These are phyloP conservation scores for Isurus oxyrinchus DNA, from an alignment of 2,113 vertebrate genomes.

Conservation along the genomic window DNA sequence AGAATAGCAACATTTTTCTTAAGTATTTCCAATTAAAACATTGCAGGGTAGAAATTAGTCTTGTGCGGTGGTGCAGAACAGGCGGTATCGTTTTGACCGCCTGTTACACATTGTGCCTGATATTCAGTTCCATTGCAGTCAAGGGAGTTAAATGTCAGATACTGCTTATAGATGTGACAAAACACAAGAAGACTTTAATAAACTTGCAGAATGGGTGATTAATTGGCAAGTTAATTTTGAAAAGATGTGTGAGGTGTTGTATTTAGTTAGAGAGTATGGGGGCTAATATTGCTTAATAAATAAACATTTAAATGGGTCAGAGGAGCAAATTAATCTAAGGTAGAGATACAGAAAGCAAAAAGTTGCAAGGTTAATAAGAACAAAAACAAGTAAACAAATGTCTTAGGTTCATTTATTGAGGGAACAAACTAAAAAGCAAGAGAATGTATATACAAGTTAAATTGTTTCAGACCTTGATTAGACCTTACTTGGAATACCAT, in stretches of 20 bases:
- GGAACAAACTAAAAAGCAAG: not conserved
- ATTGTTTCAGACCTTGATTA: not conserved
- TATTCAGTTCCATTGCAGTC: no score
- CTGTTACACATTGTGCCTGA: no score
- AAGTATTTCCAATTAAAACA: not conserved
- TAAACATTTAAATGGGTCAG: not conserved
- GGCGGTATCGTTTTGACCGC: no score
- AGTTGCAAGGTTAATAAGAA: not conserved
- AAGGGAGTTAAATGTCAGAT: no score
- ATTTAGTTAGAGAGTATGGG: not conserved
- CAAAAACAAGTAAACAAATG: not conserved
- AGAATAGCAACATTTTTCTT: not conserved
- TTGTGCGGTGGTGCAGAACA: no score
- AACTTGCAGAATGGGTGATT: not conserved
- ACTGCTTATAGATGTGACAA: not conserved
- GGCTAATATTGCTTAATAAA: not conserved
- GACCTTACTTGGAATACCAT: not conserved
- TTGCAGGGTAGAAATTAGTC: not conserved
- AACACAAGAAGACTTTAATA: not conserved
- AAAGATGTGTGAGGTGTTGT: not conserved
- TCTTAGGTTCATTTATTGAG: not conserved
- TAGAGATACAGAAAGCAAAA: not conserved
- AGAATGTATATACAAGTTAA: not conserved
- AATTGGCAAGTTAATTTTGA: not conserved
- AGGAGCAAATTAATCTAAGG: not conserved